phyloP scores from a whole-genome alignment of 1,140 invertebrate species.

The Liolophura sinensis region DNA sequence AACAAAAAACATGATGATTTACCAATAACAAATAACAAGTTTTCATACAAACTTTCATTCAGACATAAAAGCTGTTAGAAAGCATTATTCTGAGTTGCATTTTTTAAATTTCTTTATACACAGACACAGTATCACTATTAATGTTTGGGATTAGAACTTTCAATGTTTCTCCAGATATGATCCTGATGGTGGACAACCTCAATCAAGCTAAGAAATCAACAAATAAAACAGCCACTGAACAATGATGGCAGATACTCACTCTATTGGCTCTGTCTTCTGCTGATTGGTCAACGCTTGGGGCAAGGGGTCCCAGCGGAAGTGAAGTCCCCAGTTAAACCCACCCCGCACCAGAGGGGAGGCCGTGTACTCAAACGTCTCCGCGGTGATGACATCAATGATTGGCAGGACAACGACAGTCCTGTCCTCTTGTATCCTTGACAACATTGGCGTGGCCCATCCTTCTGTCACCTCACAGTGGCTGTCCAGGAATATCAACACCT shows the following conservation, averaged over 20 bases:
- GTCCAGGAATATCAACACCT: slow-evolving; percentile 97
- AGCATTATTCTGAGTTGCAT: no score
- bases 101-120: no score
- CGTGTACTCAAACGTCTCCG: slow-evolving; percentile 74
- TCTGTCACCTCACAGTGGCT: slow-evolving; percentile 96
- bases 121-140: no score
- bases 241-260: slow-evolving; percentile 22
- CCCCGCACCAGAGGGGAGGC: slow-evolving; percentile 43
- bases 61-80: no score
- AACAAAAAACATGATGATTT: no score
- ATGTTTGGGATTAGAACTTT: no score
- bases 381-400: slow-evolving; percentile 97
- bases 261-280: slow-evolving; percentile 25
- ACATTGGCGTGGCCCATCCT: slow-evolving; percentile 94
- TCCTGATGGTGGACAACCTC: neutral
- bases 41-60: no score
- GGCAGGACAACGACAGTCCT: slow-evolving; percentile 77
- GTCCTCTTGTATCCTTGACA: slow-evolving; percentile 87
- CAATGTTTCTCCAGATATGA: no score
- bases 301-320: slow-evolving; percentile 54
- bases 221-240: neutral
- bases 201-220: neutral
- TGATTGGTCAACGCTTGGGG: slow-evolving; percentile 25
- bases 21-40: no score
- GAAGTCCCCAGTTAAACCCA: slow-evolving; percentile 55